Percentiles rank a stretch among this genome's conserved stretches.
These are phyloP conservation scores for Mungos mungo DNA, from an alignment of 2,113 vertebrate species.

Conservation along the genomic window DNA sequence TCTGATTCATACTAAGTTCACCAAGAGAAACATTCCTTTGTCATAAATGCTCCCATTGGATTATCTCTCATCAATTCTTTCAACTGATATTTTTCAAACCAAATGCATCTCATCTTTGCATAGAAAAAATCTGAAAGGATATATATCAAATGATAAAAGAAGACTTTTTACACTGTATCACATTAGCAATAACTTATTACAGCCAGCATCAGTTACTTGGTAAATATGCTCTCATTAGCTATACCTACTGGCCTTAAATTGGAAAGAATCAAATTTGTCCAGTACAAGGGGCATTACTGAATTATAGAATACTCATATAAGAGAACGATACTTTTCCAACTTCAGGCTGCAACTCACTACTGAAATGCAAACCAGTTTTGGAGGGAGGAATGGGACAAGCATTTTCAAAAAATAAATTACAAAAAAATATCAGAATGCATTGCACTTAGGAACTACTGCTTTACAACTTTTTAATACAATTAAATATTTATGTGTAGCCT, in stretches of 20 bases:
- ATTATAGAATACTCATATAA: neutral
- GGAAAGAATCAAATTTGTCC: neutral
- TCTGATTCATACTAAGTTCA: neutral
- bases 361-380: neutral
- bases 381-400: neutral
- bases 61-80: neutral
- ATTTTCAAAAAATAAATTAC: neutral
- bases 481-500: neutral
- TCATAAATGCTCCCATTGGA: neutral
- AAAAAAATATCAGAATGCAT: neutral
- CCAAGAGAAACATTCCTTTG: conserved; percentile 20
- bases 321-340: neutral
- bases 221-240: neutral
- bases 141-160: neutral
- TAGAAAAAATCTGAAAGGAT: neutral
- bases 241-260: neutral
- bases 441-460: neutral
- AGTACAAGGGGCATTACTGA: neutral
- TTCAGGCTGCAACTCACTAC: neutral
- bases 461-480: neutral
- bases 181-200: neutral
- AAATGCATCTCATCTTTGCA: neutral
- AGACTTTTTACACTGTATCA: neutral
- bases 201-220: neutral
- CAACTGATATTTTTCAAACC: conserved; percentile 7